Evolutionary conservation across 2,888 invertebrate genomes (phyloP), one percentile per base, ranked within the genome.

Genomic region (Rotaria magnacalcarata): DNA sequence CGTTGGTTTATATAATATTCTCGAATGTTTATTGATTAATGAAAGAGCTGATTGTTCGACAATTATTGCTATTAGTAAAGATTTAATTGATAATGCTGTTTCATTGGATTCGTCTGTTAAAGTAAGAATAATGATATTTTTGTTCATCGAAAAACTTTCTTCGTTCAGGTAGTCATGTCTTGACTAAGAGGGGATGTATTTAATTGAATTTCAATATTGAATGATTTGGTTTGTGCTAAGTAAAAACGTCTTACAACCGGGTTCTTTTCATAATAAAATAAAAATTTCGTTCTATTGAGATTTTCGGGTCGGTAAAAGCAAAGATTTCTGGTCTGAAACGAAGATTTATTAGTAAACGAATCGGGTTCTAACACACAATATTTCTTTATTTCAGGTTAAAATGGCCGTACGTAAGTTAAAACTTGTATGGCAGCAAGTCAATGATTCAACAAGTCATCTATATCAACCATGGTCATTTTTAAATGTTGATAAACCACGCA

Each of bases 21-120:
- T 80, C 14, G 80, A 80, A 80, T 47, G 43, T n/a, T 80, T 80
- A 80, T 80, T 80, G 47, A 43, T 47, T 5, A 47, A 80, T n/a
- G 80, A 80, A 80, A 43, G 80, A 43, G 24, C 24, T 43, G 80
- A 80, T 80, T 80, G 80, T n/a, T n/a, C 80, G 47, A 80, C 80
- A n/a, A 80, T 80, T 47, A 43, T 80, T 80, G 80, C 47, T 80
- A 47, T 80, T 80, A 47, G 43, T 47, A 80, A 80, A 80, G 47
- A 80, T 80, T 41, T 80, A 41, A 80, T 80, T 80, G 67, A 67
- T 67, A 80, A 80, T 47, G 80, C 43, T n/a, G 8, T 3, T 47
- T 14, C 47, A 47, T 10, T 47, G 10, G 80, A 80, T 80, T 47
- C 80, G n/a, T 80, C 47, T 47, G 47, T 43, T n/a, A 80, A 80